Base-by-base conservation (phyloP, 1,140 invertebrate genomes). In the Leguminivora glycinivorella region DNA sequence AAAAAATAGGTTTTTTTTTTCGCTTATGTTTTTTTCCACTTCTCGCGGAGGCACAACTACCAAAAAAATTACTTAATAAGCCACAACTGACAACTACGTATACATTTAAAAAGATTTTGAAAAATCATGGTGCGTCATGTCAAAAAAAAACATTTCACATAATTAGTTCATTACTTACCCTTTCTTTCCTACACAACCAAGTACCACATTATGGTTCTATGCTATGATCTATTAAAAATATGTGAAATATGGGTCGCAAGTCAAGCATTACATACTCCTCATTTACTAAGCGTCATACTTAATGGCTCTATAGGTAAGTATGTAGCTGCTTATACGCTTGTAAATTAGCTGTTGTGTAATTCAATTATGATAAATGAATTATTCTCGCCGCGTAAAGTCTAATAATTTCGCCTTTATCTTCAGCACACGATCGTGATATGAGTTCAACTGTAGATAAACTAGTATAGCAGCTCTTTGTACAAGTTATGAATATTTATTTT, bases 371-470 rank as follows among this genome's bases (percentile, higher is more conserved):
- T 52, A 52, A 52, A 52, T 22, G 19, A 52, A 52, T 52, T 52
- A 19, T 52, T 52, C 47, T 47, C n/a, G 17, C n/a, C 22, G 22
- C 47, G 17, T 10, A 29, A 63, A 29, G 14, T 63, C 7, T 63
- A 24, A 29, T 63, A 63, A 63, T 63, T 63, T 63, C 25, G 58
- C 58, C 25, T 31, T 63, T 63, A 63, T 63, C 58, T 31, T 29
- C 0, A 29, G 58, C 58, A 29, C 58, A 63, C 17, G 58, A 63
- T 63, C 58, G 34, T 10, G 58, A 63, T 63, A 63, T 14, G 58
- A 63, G 58, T 63, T 63, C 58, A 63, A 63, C 58, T 63, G 58
- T 34, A 63, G 58, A 67, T 67, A 40, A 40, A 67, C 66, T 4
- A 40, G 66, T 67, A 22, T 43, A 67, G 58, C n/a, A 63, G n/a